A percentile compares a stretch with the other conserved stretches of the same genome.
Evolutionary conservation across 37 sponge, comb jelly and placozoan genomes (phyloP).

Genomic region (Eunapius fragilis): DNA sequence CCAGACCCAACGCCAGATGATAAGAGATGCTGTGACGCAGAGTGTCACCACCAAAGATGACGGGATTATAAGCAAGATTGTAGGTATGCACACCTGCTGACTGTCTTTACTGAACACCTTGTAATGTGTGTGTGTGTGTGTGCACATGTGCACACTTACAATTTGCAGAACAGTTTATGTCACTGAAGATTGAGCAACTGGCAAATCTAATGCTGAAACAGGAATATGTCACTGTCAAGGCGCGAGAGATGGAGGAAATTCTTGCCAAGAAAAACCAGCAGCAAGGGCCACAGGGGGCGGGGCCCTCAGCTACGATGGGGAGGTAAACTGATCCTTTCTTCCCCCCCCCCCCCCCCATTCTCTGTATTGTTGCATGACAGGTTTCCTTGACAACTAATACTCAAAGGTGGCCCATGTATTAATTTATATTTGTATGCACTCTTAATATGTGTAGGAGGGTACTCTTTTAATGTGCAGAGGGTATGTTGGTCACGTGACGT

Average conservation of each 20-base stretch:
- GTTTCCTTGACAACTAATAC: background rate
- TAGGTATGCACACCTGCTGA: background rate
- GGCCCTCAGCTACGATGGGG: too few relatives aligned
- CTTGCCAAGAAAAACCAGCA: background rate
- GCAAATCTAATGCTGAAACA: background rate
- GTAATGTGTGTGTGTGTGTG: too few relatives aligned
- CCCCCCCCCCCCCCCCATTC: background rate
- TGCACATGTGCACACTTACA: too few relatives aligned
- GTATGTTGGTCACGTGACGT: too few relatives aligned
- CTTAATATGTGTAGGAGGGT: too few relatives aligned
- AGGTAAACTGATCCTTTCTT: background rate
- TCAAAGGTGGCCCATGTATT: too few relatives aligned
- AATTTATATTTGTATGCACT: too few relatives aligned
- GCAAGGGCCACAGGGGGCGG: background rate
- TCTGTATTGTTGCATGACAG: background rate
- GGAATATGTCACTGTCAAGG: background rate
- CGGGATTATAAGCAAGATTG: conserved; percentile 6
- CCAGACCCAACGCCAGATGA: background rate
- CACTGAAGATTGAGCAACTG: conserved; percentile 17
- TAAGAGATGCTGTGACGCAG: conserved; percentile 1
- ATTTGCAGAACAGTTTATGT: background rate
- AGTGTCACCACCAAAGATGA: conserved; percentile 5
- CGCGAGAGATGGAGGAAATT: conserved; percentile 24
- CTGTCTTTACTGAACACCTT: too few relatives aligned
- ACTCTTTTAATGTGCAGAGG: too few relatives aligned